These are phyloP conservation scores for Apeira syringaria DNA, from an alignment of 2,888 invertebrate species.

Conservation along the genomic window DNA sequence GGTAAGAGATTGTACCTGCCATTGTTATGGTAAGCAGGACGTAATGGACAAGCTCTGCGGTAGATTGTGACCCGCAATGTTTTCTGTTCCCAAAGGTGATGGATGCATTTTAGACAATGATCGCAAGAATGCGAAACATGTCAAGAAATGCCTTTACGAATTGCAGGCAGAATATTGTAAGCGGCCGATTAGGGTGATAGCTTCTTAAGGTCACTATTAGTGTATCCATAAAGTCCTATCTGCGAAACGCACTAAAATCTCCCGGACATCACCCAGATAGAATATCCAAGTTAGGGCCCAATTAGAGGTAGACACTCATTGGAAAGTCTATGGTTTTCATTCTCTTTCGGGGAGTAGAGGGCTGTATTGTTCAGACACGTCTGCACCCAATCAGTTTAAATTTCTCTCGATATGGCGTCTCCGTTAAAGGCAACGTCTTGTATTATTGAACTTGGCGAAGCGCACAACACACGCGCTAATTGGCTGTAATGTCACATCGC, in stretches of 20 bases:
- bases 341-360: conserved; percentile 42
- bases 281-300: conserved; percentile 65
- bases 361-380: conserved; percentile 71
- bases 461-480: conserved; percentile 65
- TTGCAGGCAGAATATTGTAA: background rate
- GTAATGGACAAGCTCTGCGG: conserved; percentile 64
- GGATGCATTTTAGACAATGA: conserved; percentile 28
- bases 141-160: background rate
- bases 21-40: conserved; percentile 77
- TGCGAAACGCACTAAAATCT: conserved; percentile 32
- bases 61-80: conserved; percentile 57
- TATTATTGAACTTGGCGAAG: conserved; percentile 50
- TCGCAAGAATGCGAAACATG: conserved; percentile 16
- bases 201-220: conserved; percentile 10
- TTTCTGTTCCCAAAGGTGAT: conserved; percentile 26
- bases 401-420: conserved; percentile 63
- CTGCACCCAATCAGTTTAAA: conserved; percentile 73
- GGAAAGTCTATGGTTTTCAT: conserved; percentile 55
- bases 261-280: conserved; percentile 35
- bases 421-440: conserved; percentile 54
- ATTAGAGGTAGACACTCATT: conserved; percentile 62
- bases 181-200: background rate
- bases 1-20: conserved; percentile 62
- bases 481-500: conserved; percentile 67
- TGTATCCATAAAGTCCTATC: conserved; percentile 3